Conservation (phyloP, 2,888 invertebrate genomes). For the Drosophila paramelanica region DNA sequence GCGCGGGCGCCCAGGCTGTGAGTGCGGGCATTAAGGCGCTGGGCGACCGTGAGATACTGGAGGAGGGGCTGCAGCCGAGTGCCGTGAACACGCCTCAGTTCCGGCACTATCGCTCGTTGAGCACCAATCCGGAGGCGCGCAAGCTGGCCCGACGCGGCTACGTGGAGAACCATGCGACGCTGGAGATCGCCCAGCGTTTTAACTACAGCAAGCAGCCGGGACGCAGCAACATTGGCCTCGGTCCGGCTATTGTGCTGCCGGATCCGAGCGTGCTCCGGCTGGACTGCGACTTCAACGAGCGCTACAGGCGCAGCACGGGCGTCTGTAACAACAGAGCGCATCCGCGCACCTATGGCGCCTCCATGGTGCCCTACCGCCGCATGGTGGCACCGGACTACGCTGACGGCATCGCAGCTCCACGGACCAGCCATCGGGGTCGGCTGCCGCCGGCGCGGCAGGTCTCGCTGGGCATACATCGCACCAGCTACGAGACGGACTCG, state of each 20-base stretch:
- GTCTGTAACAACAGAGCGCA: conserved; percentile 90
- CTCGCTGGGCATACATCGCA: conserved; percentile 90
- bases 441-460: conserved; percentile 92
- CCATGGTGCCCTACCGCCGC: conserved; percentile 90
- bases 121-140: conserved; percentile 87
- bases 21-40: conserved; percentile 87
- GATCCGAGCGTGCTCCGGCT: conserved; percentile 69
- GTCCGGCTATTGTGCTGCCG: conserved; percentile 80
- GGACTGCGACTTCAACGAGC: conserved; percentile 85
- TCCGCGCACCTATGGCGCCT: conserved; percentile 89
- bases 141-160: conserved; percentile 89
- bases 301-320: conserved; percentile 90
- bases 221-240: conserved; percentile 83
- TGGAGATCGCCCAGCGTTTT: conserved; percentile 86
- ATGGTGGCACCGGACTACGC: conserved; percentile 91
- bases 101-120: conserved; percentile 90
- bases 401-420: conserved; percentile 90
- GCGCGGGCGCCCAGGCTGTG: conserved; percentile 85
- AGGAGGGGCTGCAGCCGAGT: conserved; percentile 85
- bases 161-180: conserved; percentile 89
- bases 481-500: conserved; percentile 90
- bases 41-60: conserved; percentile 86
- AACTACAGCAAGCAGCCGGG: conserved; percentile 82
- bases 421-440: conserved; percentile 84
- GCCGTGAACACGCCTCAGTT: conserved; percentile 88